Percentiles rank a stretch among this genome's conserved stretches.
Evolutionary conservation across 2,888 invertebrate species (phyloP).

Genomic region (Mactromeris polynyma): DNA sequence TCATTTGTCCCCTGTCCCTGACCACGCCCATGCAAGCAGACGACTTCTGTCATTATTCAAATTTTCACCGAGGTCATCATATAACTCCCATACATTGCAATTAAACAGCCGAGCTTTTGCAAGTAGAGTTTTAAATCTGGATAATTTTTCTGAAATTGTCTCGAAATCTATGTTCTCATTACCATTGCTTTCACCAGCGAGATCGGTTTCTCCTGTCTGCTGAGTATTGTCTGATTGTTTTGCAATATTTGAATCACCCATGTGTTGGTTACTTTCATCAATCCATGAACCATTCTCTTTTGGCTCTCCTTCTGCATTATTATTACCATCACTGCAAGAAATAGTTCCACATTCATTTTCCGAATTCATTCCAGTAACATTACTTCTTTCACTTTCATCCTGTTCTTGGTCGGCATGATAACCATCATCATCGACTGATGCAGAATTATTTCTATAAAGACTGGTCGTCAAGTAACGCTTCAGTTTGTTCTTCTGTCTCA

Average conservation of each 20-base stretch:
- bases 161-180: neutral
- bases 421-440: neutral
- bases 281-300: neutral
- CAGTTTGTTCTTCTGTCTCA: constrained; percentile 8
- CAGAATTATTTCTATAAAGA: neutral
- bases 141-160: neutral
- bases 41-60: neutral
- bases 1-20: neutral
- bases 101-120: neutral
- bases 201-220: neutral
- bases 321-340: neutral
- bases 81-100: constrained; percentile 22
- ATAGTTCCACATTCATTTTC: neutral
- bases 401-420: neutral
- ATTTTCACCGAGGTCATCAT: neutral
- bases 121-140: neutral
- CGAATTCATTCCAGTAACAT: neutral
- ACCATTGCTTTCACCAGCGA: no score
- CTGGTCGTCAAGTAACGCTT: neutral
- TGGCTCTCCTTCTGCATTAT: neutral
- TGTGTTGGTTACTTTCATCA: neutral
- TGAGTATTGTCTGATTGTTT: neutral
- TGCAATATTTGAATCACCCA: neutral
- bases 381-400: neutral
- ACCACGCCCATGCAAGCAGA: constrained; percentile 32